A percentile compares a stretch with the other conserved stretches of the same genome.
Conservation (phyloP, 2,113 vertebrate species). For the Mobula birostris region DNA sequence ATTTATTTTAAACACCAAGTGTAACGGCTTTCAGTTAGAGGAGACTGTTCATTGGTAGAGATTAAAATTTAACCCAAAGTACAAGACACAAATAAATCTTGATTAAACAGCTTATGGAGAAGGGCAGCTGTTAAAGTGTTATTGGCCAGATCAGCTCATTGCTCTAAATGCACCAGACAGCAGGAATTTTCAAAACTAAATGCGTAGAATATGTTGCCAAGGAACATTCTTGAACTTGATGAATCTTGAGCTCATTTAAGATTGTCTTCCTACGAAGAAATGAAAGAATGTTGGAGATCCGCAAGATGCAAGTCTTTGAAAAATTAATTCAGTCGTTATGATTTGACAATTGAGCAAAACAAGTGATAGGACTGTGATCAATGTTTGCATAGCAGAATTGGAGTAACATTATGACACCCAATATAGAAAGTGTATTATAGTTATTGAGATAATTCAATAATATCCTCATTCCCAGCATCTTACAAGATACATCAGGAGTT, state of each 20-base stretch:
- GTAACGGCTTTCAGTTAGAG: not conserved
- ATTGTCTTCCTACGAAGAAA: not conserved
- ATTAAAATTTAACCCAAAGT: not conserved
- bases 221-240: not conserved
- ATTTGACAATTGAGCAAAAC: not conserved
- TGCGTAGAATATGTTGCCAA: not conserved
- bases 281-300: not conserved
- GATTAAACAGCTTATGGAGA: not conserved
- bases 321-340: not conserved
- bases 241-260: not conserved
- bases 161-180: not conserved
- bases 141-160: not conserved
- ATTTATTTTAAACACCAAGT: not conserved
- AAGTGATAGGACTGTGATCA: not conserved
- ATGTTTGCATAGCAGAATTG: not conserved
- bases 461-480: too few species aligned
- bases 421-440: not conserved
- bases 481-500: not conserved
- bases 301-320: not conserved
- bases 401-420: not conserved
- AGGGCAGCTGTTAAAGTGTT: not conserved
- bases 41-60: not conserved
- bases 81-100: too few species aligned
- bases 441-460: not conserved
- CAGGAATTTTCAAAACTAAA: not conserved